phyloP scores from a whole-genome alignment of 2,888 invertebrate genomes.

The Brachypterus glaber region DNA sequence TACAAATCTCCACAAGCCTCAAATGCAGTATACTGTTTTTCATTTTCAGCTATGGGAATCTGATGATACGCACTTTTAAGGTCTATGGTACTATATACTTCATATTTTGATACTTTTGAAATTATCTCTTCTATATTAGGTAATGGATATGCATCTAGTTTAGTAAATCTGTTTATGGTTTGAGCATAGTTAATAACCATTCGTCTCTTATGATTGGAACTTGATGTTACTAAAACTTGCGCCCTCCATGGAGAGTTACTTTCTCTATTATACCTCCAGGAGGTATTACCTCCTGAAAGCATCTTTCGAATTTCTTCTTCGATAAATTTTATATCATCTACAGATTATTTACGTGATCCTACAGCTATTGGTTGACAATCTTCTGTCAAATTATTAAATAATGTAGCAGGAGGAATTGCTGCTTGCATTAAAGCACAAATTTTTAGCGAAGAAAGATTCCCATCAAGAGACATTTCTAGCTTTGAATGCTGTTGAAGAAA shows the following conservation, averaged over 20 bases:
- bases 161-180: constrained; percentile 22
- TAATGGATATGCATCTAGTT: constrained; percentile 20
- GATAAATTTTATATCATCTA: constrained; percentile 9
- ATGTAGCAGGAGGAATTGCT: too few species aligned
- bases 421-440: too few species aligned
- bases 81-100: constrained; percentile 10
- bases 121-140: constrained; percentile 15
- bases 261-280: constrained; percentile 11
- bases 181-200: constrained; percentile 24
- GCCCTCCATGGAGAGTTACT: constrained; percentile 11
- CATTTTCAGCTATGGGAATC: constrained; percentile 7
- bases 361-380: constrained; percentile 6
- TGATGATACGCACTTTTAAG: too few species aligned
- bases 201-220: constrained; percentile 18
- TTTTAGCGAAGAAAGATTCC: too few species aligned
- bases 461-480: too few species aligned
- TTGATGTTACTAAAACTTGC: constrained; percentile 20
- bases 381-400: constrained; percentile 5
- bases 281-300: constrained; percentile 7
- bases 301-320: constrained; percentile 2
- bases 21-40: constrained; percentile 10
- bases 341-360: constrained; percentile 6
- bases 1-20: constrained; percentile 8
- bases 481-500: too few species aligned
- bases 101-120: constrained; percentile 3